Evolutionary conservation across 30 jellyfish, hydroid and myxozoan species (phyloP).

Genomic region (Hydra vulgaris): DNA sequence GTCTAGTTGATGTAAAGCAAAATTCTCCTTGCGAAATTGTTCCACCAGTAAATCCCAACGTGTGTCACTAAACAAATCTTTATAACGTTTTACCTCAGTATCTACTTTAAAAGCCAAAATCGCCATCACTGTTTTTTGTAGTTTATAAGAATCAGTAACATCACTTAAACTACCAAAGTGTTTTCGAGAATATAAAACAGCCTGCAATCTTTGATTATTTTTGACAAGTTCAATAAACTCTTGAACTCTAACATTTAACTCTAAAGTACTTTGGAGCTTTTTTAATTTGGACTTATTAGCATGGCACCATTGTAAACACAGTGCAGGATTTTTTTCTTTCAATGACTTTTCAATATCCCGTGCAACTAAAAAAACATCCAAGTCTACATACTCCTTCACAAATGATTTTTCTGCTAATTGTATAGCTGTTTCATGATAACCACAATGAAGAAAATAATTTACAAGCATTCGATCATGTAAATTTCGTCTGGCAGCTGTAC

Average conservation of each 20-base stretch:
- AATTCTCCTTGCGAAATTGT: constrained; percentile 77
- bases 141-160: constrained; percentile 26
- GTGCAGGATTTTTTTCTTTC: constrained; percentile 41
- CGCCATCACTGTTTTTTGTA: constrained; percentile 80
- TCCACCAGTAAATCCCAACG: constrained; percentile 83
- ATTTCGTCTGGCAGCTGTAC: constrained; percentile 59
- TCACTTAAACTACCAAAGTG: constrained; percentile 39
- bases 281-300: constrained; percentile 76
- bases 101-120: constrained; percentile 74
- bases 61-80: constrained; percentile 52
- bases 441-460: constrained; percentile 74
- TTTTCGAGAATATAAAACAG: constrained; percentile 84
- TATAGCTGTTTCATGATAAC: constrained; percentile 79
- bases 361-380: constrained; percentile 76
- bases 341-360: constrained; percentile 81
- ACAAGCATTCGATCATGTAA: constrained; percentile 80
- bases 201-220: constrained; percentile 54
- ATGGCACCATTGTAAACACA: constrained; percentile 93
- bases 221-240: constrained; percentile 84
- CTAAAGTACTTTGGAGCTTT: constrained; percentile 77
- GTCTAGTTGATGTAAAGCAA: constrained; percentile 82
- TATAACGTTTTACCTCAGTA: constrained; percentile 45
- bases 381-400: constrained; percentile 67
- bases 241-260: constrained; percentile 80
- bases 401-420: constrained; percentile 61